Evolutionary conservation across 2,888 invertebrate genomes (phyloP).

Genomic region (Lasius fuliginosus): DNA sequence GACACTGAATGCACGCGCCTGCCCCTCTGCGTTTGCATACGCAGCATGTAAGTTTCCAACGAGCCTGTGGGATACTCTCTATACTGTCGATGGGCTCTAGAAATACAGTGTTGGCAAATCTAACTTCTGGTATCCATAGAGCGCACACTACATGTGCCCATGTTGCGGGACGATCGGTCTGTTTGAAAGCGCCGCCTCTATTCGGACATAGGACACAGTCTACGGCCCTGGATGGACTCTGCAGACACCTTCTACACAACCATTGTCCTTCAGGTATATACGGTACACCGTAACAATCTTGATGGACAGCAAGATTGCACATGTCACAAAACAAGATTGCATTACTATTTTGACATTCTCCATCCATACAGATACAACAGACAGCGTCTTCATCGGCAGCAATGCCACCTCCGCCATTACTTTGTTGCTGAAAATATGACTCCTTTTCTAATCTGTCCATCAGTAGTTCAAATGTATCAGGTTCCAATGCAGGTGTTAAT

Average conservation of each 20-base stretch:
- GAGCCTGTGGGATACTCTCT: conserved; percentile 97
- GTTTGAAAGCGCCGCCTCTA: conserved; percentile 99
- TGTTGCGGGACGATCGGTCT: conserved; percentile 95
- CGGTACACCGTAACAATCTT: conserved; percentile 99
- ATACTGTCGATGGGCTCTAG: conserved; percentile 99
- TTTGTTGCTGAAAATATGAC: conserved; percentile 95
- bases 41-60: conserved; percentile 98
- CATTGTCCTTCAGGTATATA: conserved; percentile 99
- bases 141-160: conserved; percentile 99
- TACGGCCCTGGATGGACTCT: conserved; percentile 98
- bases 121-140: conserved; percentile 99
- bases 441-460: conserved; percentile 99
- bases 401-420: conserved; percentile 90
- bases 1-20: conserved; percentile 99
- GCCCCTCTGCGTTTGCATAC: conserved; percentile 97
- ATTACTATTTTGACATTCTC: conserved; percentile 99
- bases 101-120: conserved; percentile 99
- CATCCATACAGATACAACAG: conserved; percentile 99
- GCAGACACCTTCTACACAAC: conserved; percentile 98
- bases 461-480: conserved; percentile 96
- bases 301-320: conserved; percentile 99
- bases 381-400: conserved; percentile 99
- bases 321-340: conserved; percentile 99
- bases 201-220: conserved; percentile 99
- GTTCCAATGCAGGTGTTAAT: conserved; percentile 91